Evolutionary conservation across 2,113 vertebrate species (phyloP).

Genomic region (Triplophysa siluroides): DNA sequence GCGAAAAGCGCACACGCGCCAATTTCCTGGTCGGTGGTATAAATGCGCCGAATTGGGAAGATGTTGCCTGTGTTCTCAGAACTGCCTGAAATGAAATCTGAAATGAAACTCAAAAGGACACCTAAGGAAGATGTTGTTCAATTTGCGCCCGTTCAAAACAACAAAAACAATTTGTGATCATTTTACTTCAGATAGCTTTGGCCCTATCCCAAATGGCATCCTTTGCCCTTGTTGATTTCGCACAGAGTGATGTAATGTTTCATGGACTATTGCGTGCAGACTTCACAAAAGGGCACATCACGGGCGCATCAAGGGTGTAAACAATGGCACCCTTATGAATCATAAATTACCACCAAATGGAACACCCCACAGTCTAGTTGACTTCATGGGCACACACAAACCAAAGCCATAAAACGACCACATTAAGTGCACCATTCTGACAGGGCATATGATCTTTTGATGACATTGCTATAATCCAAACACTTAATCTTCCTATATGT

Average conservation of each 20-base stretch:
- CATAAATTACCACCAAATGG: neutral
- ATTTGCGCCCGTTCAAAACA: neutral
- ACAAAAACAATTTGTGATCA: neutral
- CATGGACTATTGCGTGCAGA: neutral
- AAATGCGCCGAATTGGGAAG: conserved; percentile 63
- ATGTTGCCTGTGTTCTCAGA: conserved; percentile 65
- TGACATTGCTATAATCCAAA: no score
- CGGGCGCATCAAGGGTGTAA: neutral
- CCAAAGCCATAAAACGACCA: neutral
- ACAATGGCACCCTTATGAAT: neutral
- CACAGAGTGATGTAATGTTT: neutral
- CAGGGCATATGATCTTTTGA: no score
- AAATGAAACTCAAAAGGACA: conserved; percentile 53
- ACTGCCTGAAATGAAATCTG: conserved; percentile 56
- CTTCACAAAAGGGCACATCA: neutral
- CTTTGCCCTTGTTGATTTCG: neutral
- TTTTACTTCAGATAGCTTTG: conserved; percentile 14
- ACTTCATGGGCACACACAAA: neutral
- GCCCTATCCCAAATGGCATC: conserved; percentile 5
- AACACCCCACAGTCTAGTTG: neutral
- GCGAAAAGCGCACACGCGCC: conserved; percentile 38
- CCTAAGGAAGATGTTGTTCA: conserved; percentile 21
- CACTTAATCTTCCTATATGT: no score
- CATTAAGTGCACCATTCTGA: neutral
- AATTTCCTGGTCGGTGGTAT: conserved; percentile 44